phyloP scores from a whole-genome alignment of 2,797 vertebrate genomes.

The Pelochelys cantorii region DNA sequence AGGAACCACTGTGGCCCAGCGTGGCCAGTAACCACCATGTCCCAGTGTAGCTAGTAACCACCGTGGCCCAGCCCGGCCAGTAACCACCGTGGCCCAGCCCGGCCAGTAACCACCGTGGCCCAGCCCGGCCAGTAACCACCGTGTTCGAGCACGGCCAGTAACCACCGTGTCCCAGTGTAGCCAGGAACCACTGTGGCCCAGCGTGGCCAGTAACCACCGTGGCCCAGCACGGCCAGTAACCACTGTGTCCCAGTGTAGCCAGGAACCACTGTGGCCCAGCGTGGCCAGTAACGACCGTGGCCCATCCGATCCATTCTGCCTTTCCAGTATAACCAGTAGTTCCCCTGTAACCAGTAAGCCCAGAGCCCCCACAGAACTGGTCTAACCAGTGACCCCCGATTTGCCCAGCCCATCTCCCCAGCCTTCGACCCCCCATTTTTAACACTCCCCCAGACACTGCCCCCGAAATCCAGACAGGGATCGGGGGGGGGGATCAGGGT shows the following conservation, averaged over 20 bases:
- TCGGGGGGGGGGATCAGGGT: background rate
- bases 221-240: background rate
- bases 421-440: background rate
- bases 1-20: background rate
- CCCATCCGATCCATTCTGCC: no score
- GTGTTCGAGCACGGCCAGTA: background rate
- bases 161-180: fast-evolving
- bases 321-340: background rate
- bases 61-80: no score
- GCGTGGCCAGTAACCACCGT: background rate
- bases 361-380: no score
- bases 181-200: no score
- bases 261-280: background rate
- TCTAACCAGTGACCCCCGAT: background rate
- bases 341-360: background rate
- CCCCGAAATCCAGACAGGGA: background rate
- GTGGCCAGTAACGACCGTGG: background rate
- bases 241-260: background rate
- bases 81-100: background rate
- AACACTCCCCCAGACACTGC: background rate
- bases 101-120: background rate
- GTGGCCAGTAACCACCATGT: background rate
- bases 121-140: background rate
- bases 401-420: background rate
- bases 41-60: background rate